Percentiles rank a stretch among this genome's conserved stretches.
Conservation (phyloP, 2,888 invertebrate species). For the Plagodis dolabraria region DNA sequence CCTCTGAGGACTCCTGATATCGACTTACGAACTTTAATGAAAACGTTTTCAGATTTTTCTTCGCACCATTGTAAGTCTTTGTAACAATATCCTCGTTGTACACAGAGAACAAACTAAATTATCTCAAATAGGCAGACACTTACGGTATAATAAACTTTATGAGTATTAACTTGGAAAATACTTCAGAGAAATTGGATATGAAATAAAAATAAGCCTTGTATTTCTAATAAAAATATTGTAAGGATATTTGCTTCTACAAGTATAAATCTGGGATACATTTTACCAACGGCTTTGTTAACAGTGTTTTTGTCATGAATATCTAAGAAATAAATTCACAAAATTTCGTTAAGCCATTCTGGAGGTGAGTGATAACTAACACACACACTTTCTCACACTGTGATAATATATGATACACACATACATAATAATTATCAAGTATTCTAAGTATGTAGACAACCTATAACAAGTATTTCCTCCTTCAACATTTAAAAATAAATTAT, state of each 20-base stretch:
- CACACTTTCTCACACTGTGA: no score
- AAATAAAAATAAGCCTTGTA: not conserved
- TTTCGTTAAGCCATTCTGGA: no score
- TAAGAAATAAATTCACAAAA: no score
- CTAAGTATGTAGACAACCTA: no score
- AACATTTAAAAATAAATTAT: no score
- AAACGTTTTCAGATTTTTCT: conserved; percentile 25
- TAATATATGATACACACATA: no score
- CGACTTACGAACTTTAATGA: conserved; percentile 32
- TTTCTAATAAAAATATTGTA: conserved; percentile 5
- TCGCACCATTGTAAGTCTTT: conserved; percentile 10
- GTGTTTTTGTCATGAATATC: no score
- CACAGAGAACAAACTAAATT: conserved; percentile 5
- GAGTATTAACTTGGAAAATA: conserved; percentile 2
- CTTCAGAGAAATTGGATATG: not conserved
- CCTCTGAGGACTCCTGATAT: conserved; percentile 25
- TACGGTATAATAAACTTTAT: conserved; percentile 5
- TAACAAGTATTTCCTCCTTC: no score
- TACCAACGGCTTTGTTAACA: no score
- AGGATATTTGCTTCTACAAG: not conserved
- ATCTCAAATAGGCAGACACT: conserved; percentile 7
- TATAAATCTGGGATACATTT: not conserved
- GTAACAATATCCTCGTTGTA: conserved; percentile 9
- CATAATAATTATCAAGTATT: no score
- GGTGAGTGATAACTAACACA: no score